Percentiles rank a stretch among this genome's conserved stretches.
Conservation (phyloP, 2,888 invertebrate genomes). For the Mesochorus sp. region DNA sequence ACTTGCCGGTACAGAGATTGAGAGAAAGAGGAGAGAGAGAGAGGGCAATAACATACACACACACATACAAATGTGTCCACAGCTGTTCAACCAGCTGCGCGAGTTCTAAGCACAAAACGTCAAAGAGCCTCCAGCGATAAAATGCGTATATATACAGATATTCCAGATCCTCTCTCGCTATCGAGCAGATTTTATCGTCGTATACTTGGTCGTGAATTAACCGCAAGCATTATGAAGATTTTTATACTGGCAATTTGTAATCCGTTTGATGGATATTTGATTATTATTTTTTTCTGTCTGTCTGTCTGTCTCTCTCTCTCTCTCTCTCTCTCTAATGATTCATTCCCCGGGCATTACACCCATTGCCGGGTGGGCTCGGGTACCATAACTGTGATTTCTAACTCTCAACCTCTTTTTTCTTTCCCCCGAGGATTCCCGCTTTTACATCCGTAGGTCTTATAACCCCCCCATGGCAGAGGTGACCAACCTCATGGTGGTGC, state of each 20-base stretch:
- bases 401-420: too few relatives aligned
- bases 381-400: too few relatives aligned
- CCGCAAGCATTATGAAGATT: constrained; percentile 48
- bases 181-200: constrained; percentile 46
- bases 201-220: constrained; percentile 47
- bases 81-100: constrained; percentile 61
- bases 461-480: too few relatives aligned
- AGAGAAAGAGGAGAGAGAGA: background rate
- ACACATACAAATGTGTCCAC: constrained; percentile 47
- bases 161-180: background rate
- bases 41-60: background rate
- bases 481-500: too few relatives aligned
- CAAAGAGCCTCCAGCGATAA: constrained; percentile 41
- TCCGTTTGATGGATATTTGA: background rate
- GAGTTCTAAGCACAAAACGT: constrained; percentile 41
- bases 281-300: background rate
- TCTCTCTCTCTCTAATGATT: too few relatives aligned
- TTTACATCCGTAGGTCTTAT: too few relatives aligned
- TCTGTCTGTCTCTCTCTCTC: background rate
- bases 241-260: constrained; percentile 14
- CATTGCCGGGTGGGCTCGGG: too few relatives aligned
- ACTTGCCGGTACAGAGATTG: constrained; percentile 13
- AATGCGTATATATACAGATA: too few relatives aligned
- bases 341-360: too few relatives aligned
- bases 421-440: too few relatives aligned